phyloP scores from a whole-genome alignment of 2,113 vertebrate species.

The Tychaedon coryphoeus region DNA sequence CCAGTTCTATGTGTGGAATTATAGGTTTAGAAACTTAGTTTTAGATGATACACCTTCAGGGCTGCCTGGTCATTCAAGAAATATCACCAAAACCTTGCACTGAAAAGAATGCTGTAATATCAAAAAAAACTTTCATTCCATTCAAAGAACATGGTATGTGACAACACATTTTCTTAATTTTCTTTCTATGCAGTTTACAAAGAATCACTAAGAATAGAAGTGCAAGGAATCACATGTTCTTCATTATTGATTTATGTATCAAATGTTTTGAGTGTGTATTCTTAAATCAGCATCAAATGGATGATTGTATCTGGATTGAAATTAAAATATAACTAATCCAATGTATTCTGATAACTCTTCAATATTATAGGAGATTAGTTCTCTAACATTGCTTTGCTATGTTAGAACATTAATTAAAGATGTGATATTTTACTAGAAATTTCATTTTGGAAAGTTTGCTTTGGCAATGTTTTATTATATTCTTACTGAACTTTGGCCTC shows the following conservation, averaged over 20 bases:
- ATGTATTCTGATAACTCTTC: neutral
- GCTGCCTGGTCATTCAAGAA: neutral
- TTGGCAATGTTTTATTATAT: slow-evolving; percentile 28
- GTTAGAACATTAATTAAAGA: slow-evolving; percentile 5
- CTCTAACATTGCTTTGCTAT: neutral
- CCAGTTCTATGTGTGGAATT: neutral
- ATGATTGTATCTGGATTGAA: neutral
- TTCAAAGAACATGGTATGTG: neutral
- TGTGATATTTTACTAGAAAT: slow-evolving; percentile 23
- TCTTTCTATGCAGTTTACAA: neutral
- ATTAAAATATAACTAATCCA: neutral
- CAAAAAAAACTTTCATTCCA: neutral
- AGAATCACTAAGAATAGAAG: neutral
- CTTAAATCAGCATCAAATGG: slow-evolving; percentile 25
- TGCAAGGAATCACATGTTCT: neutral
- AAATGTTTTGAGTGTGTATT: neutral
- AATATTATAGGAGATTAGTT: neutral
- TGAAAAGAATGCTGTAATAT: neutral
- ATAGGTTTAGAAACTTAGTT: neutral
- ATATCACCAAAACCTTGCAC: neutral
- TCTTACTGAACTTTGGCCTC: slow-evolving; percentile 6
- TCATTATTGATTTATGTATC: slow-evolving; percentile 40
- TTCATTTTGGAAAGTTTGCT: slow-evolving; percentile 24
- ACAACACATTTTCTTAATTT: neutral
- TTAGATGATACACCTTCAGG: neutral